These are phyloP conservation scores for Drosophila nigritarsus DNA, from an alignment of 2,888 invertebrate species.

Conservation along the genomic window DNA sequence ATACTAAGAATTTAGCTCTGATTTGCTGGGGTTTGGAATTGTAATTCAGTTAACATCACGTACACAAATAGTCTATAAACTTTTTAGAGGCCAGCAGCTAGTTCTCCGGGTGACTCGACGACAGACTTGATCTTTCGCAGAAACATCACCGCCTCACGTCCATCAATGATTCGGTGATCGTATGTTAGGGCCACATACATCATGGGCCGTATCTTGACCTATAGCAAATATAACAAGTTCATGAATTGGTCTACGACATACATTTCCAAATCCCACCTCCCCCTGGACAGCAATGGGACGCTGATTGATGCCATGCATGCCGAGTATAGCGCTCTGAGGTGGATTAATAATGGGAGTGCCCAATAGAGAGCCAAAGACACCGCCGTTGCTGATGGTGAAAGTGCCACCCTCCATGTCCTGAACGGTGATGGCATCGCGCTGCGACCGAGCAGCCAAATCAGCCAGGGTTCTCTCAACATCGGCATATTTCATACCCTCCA, in stretches of 20 bases:
- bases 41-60: not conserved
- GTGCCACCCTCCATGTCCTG: slow-evolving; percentile 99
- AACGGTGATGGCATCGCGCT: slow-evolving; percentile 93
- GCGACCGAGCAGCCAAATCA: slow-evolving; percentile 96
- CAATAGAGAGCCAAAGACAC: slow-evolving; percentile 98
- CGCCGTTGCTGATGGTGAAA: slow-evolving; percentile 99
- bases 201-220: slow-evolving; percentile 99
- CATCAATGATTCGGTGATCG: slow-evolving; percentile 99
- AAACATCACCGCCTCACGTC: slow-evolving; percentile 99
- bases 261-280: slow-evolving; percentile 86
- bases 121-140: slow-evolving; percentile 97
- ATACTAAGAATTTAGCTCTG: slow-evolving; percentile 34
- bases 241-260: not conserved
- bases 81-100: slow-evolving; percentile 95
- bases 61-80: no score
- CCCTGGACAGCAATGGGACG: slow-evolving; percentile 97
- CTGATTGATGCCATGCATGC: slow-evolving; percentile 99
- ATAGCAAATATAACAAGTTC: slow-evolving; percentile 8
- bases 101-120: slow-evolving; percentile 97
- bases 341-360: slow-evolving; percentile 99
- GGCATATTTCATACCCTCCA: slow-evolving; percentile 97
- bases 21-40: not conserved
- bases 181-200: slow-evolving; percentile 99
- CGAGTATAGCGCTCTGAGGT: slow-evolving; percentile 98
- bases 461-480: slow-evolving; percentile 96